A percentile compares a stretch with the other conserved stretches of the same genome.
Evolutionary conservation across 2,113 vertebrate species (phyloP).

Genomic region (Clupea harengus): DNA sequence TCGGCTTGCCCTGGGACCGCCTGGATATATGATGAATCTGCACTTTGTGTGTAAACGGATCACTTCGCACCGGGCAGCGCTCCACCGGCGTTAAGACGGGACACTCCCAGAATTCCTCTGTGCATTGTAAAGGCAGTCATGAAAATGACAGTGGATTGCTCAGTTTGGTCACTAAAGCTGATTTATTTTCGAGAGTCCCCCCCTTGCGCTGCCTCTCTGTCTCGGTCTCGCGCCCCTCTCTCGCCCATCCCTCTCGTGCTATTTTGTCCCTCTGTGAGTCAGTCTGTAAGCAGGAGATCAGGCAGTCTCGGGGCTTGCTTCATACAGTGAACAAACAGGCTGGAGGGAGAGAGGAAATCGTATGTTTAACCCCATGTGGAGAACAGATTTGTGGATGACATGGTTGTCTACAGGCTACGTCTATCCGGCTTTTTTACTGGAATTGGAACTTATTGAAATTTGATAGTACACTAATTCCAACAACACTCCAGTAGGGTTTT

Average conservation of each 20-base stretch:
- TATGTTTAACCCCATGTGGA: neutral
- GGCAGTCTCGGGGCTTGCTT: neutral
- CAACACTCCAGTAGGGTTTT: too few species aligned
- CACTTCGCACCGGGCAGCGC: constrained; percentile 59
- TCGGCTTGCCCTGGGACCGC: constrained; percentile 67
- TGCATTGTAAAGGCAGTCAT: constrained; percentile 35
- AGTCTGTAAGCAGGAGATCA: neutral
- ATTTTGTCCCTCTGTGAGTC: neutral
- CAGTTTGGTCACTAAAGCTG: constrained; percentile 11
- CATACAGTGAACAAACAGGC: neutral
- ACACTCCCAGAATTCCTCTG: constrained; percentile 26
- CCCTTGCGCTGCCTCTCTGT: neutral
- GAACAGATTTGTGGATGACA: neutral
- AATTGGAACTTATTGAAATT: neutral
- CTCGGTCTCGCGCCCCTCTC: neutral
- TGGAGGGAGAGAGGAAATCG: neutral
- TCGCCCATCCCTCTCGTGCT: neutral
- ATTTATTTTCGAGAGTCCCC: constrained; percentile 18
- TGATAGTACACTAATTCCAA: too few species aligned
- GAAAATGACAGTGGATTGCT: constrained; percentile 43
- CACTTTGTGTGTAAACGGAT: constrained; percentile 69
- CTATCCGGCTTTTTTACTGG: neutral
- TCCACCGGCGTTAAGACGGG: constrained; percentile 54
- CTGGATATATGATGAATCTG: constrained; percentile 71
- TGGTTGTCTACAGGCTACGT: neutral